Percentiles rank a stretch among this genome's conserved stretches.
These are phyloP conservation scores for Peucedramus taeniatus DNA, from an alignment of 2,113 vertebrate species.

Conservation along the genomic window DNA sequence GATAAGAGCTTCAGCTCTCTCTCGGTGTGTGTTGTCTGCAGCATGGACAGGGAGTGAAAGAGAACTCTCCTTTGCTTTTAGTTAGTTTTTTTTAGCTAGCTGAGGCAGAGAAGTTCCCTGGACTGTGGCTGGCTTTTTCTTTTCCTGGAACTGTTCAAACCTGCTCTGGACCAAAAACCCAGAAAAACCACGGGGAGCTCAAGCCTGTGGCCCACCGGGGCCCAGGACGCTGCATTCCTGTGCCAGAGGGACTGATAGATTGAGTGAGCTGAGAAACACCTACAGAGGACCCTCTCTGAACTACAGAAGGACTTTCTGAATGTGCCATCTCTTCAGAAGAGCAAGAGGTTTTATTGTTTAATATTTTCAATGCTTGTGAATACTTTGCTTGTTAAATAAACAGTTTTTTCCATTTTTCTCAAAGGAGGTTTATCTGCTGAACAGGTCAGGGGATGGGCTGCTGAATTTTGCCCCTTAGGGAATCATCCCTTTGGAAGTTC, in stretches of 20 bases:
- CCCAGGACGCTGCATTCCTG: background rate
- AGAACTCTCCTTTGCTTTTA: background rate
- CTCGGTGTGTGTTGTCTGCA: background rate
- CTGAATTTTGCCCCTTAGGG: background rate
- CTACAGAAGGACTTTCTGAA: background rate
- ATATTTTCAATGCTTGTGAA: background rate
- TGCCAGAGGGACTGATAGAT: background rate
- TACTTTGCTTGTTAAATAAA: background rate
- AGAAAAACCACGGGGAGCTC: background rate
- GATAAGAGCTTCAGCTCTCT: background rate
- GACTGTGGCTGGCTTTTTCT: background rate
- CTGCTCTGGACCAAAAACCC: background rate
- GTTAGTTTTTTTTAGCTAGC: background rate
- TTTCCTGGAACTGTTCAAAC: background rate
- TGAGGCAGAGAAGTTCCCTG: background rate
- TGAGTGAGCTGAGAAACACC: background rate
- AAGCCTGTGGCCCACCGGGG: accelerated
- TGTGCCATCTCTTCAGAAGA: background rate
- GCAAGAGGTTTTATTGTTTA: background rate
- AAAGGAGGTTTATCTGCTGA: background rate
- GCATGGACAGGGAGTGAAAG: accelerated
- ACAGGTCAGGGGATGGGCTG: background rate
- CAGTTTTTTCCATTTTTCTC: background rate
- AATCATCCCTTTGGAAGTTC: background rate
- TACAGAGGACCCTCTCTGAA: background rate